Evolutionary conservation across 2,797 vertebrate genomes (phyloP).

Genomic region (Sebastes umbrosus): DNA sequence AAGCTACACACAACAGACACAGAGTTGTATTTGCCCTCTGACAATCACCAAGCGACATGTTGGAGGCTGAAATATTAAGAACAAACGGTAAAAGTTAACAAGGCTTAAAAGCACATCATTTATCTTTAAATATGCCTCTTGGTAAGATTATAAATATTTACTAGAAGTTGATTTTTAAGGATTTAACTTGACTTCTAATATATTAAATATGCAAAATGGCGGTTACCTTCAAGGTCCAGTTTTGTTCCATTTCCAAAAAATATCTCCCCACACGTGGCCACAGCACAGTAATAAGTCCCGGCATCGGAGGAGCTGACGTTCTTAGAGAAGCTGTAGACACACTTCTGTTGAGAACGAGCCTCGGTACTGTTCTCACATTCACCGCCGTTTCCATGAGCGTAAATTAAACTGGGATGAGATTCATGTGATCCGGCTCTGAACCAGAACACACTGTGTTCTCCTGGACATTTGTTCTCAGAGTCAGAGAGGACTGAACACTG

Average conservation of each 20-base stretch:
- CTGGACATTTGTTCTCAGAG: too few species aligned
- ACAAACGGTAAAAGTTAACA: background rate
- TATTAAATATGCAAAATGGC: background rate
- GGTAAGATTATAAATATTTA: background rate
- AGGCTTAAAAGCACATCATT: background rate
- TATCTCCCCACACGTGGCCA: background rate
- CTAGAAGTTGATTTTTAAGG: background rate
- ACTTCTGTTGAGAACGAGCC: background rate
- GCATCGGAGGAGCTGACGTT: background rate
- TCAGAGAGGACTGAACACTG: too few species aligned
- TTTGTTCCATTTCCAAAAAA: constrained; percentile 31
- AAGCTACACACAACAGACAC: background rate
- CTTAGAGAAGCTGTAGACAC: constrained; percentile 32
- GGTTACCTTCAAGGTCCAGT: constrained; percentile 14
- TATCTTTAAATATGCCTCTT: background rate
- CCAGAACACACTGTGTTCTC: constrained; percentile 30
- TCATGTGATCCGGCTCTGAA: constrained; percentile 19
- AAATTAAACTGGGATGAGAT: constrained; percentile 8
- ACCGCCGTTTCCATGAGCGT: background rate
- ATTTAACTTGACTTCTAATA: background rate
- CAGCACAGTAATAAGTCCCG: too few species aligned
- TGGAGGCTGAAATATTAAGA: background rate
- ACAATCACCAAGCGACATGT: background rate
- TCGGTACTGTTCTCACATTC: constrained; percentile 12
- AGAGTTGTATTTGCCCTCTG: background rate